phyloP scores from a whole-genome alignment of 2,113 vertebrate genomes.

The Ailurus styani region DNA sequence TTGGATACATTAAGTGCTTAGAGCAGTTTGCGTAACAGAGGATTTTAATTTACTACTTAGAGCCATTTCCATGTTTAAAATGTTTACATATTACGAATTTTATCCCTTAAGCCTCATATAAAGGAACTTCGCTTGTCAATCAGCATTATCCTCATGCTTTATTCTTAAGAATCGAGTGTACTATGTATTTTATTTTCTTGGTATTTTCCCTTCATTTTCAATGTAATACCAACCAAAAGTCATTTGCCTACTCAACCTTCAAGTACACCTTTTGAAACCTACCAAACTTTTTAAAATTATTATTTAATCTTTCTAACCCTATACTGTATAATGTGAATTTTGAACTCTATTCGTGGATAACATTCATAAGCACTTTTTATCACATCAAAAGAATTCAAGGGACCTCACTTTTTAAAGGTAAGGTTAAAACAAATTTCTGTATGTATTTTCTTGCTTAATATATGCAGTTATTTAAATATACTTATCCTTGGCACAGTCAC shows the following conservation, averaged over 20 bases:
- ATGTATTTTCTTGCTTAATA: background rate
- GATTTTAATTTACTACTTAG: constrained; percentile 49
- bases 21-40: background rate
- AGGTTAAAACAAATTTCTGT: background rate
- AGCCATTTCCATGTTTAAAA: constrained; percentile 48
- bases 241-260: background rate
- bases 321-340: background rate
- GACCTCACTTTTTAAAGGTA: background rate
- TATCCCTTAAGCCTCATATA: constrained; percentile 24
- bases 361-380: background rate
- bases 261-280: background rate
- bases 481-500: background rate
- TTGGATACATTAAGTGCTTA: constrained; percentile 18
- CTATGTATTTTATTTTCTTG: background rate
- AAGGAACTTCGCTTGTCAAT: constrained; percentile 31
- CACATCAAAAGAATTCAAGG: background rate
- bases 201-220: background rate
- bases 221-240: background rate
- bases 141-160: background rate
- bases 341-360: background rate
- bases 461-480: background rate
- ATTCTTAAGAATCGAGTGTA: background rate
- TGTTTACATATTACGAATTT: background rate
- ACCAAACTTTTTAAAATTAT: background rate
- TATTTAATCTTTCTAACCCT: background rate